These are phyloP conservation scores for Pseudorasbora parva DNA, from an alignment of 2,113 vertebrate species.

Conservation along the genomic window DNA sequence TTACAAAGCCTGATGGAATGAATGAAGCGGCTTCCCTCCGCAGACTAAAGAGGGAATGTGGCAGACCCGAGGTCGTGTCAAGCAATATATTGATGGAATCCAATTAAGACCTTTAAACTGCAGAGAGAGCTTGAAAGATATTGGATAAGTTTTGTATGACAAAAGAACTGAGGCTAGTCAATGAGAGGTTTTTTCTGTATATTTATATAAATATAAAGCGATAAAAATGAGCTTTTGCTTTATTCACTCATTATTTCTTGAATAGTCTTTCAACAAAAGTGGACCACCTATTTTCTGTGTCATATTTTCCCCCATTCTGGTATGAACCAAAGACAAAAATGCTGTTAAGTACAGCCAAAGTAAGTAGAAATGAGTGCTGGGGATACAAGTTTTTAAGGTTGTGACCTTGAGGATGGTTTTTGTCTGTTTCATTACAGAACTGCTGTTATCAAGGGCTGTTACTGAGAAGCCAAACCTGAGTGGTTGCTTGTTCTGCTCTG, in stretches of 20 bases:
- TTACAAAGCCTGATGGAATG: constrained; percentile 39
- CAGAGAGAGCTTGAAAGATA: constrained; percentile 65
- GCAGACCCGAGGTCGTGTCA: constrained; percentile 78
- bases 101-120: constrained; percentile 82
- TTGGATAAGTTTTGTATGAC: constrained; percentile 78
- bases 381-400: constrained; percentile 9
- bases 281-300: constrained; percentile 65
- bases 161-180: constrained; percentile 79
- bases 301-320: background rate
- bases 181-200: constrained; percentile 68
- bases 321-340: background rate
- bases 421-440: constrained; percentile 11
- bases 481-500: constrained; percentile 1
- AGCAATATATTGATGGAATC: constrained; percentile 81
- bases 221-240: constrained; percentile 76
- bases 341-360: constrained; percentile 2
- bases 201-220: constrained; percentile 68
- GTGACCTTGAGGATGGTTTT: constrained; percentile 25
- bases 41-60: constrained; percentile 74
- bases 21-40: constrained; percentile 58
- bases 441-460: constrained; percentile 7
- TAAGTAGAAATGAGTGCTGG: background rate
- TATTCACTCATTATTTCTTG: constrained; percentile 77
- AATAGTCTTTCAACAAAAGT: constrained; percentile 70
- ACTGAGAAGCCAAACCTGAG: constrained; percentile 24